Evolutionary conservation across 2,113 vertebrate genomes (phyloP).

Genomic region (Bubo bubo): DNA sequence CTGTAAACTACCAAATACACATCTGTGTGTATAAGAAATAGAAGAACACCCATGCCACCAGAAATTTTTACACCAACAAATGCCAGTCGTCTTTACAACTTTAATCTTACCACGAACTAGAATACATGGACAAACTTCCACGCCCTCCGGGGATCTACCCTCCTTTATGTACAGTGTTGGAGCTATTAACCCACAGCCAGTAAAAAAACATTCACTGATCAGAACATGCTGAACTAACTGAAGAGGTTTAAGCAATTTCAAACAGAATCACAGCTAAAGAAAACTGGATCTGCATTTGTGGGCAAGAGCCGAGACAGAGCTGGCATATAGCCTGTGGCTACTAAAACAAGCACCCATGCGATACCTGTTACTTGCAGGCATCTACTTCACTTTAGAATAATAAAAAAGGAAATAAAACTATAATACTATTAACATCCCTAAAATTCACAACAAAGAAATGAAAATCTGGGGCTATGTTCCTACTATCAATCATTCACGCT

Average conservation of each 20-base stretch:
- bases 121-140: not conserved
- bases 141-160: not conserved
- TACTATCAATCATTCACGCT: conserved; percentile 39
- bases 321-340: not conserved
- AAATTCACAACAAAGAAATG: conserved; percentile 7
- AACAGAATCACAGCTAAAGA: not conserved
- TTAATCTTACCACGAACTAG: not conserved
- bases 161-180: not conserved
- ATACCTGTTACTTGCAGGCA: not conserved
- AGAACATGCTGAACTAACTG: not conserved
- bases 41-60: not conserved
- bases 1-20: not conserved
- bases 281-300: not conserved
- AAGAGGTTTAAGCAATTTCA: not conserved
- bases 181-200: not conserved
- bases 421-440: not conserved
- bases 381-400: not conserved
- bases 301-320: not conserved
- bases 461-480: conserved; percentile 22
- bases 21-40: not conserved
- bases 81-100: not conserved
- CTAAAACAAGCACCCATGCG: not conserved
- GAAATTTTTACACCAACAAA: not conserved
- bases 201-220: not conserved
- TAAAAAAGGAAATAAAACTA: not conserved